Conservation (phyloP, 2,888 invertebrate species). For the Hemicrepidius hirtus region DNA sequence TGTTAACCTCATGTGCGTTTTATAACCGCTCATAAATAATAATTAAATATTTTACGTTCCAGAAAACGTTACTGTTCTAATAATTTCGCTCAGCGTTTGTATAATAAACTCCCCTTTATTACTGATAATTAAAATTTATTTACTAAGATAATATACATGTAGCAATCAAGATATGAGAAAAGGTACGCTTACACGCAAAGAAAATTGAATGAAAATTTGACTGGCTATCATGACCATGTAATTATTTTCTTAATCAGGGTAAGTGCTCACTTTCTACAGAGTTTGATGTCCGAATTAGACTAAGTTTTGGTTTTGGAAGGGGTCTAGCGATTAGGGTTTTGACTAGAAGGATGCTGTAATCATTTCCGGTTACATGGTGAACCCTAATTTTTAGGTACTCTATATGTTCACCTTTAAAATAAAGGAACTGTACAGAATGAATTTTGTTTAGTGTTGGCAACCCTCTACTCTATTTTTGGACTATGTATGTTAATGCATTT, state of each 20-base stretch:
- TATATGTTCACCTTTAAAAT: slow-evolving; percentile 10
- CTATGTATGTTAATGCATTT: slow-evolving; percentile 44
- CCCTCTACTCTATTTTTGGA: slow-evolving; percentile 2
- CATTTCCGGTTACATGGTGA: too few species aligned
- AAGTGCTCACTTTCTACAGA: neutral
- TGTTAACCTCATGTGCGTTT: neutral
- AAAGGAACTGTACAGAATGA: slow-evolving; percentile 4
- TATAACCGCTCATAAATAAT: neutral
- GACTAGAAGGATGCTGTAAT: too few species aligned
- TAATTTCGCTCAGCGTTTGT: neutral
- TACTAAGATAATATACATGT: neutral
- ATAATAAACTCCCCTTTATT: neutral
- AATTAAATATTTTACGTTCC: neutral
- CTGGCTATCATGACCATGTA: neutral
- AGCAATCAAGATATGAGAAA: slow-evolving; percentile 8
- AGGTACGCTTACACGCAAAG: slow-evolving; percentile 8
- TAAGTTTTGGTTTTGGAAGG: too few species aligned
- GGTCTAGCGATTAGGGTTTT: too few species aligned
- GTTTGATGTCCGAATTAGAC: too few species aligned
- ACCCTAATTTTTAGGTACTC: too few species aligned
- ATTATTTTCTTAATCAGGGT: slow-evolving; percentile 1
- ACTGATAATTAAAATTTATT: slow-evolving; percentile 9
- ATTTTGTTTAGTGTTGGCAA: slow-evolving; percentile 7
- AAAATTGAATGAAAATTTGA: neutral
- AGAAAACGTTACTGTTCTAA: neutral